Evolutionary conservation across 2,113 vertebrate species (phyloP), one percentile per base, ranked within the genome.

Genomic region (Neodon shergylaensis): DNA sequence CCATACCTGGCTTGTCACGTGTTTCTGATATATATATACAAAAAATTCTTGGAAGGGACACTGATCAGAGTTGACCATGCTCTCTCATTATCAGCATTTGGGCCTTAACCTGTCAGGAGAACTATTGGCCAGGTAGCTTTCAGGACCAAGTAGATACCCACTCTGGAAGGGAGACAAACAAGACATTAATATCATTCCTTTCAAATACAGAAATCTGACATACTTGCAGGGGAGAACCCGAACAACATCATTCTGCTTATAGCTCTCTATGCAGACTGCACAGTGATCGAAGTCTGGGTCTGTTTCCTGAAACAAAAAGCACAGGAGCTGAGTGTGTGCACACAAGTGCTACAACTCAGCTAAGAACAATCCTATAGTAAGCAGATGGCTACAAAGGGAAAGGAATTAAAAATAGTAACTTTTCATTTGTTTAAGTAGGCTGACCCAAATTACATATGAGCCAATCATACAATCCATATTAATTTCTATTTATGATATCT

Each of bases 211-310:
- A 70, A 96, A 76, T 39, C 12, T 91, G 65, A 96, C 99, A 98
- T 98, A 99, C 99, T 99, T 99, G 99, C 99, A 99, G 22, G 99
- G 99, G 70, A 99, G 99, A 96, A 99, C 99, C 54, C 99, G 99
- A 79, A 99, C 99, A 92, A 99, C 99, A 63, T 99, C 99, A 0
- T 99, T 99, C 79, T 99, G 99, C 97, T 99, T 99, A 98, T 99
- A 99, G 74, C 99, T 99, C 97, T 99, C 99, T 54, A 99, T 99
- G 97, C 99, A 99, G 93, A 99, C 99, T 0, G 99, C 99, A 97
- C 99, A 99, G 96, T 99, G 99, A 98, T 99, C 99, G 95, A 99
- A 99, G 98, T 99, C 99, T 58, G 99, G 99, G 91, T 99, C 99
- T 3, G 99, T 99, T 97, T 99, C 99, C 99, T 99, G 98, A 84